Conservation (phyloP, 2,888 invertebrate genomes). For the Xanthia icteritia region DNA sequence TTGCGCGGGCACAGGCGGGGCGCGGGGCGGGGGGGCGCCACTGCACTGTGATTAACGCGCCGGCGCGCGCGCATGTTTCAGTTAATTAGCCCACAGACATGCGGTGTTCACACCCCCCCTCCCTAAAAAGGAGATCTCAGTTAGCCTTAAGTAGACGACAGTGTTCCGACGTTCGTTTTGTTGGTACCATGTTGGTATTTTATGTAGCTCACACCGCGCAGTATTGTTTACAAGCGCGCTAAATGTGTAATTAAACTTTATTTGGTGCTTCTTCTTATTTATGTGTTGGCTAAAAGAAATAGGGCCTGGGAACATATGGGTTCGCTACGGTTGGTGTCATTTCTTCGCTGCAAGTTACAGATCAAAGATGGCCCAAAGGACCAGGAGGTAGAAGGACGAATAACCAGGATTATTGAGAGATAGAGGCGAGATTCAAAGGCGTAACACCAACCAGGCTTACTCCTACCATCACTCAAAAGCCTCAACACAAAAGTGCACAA, state of each 20-base stretch:
- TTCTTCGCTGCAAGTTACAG: neutral
- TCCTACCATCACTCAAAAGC: neutral
- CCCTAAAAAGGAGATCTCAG: constrained; percentile 87
- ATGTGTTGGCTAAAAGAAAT: constrained; percentile 11
- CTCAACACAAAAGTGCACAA: constrained; percentile 30
- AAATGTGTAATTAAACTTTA: constrained; percentile 66
- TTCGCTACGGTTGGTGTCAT: neutral
- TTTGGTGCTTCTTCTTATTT: constrained; percentile 53
- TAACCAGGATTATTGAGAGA: neutral
- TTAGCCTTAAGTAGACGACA: constrained; percentile 81
- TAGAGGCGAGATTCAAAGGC: too few species aligned
- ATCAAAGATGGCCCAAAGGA: neutral
- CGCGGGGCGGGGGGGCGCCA: constrained; percentile 70
- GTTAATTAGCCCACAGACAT: constrained; percentile 87
- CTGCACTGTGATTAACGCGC: constrained; percentile 81
- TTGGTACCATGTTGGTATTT: constrained; percentile 70
- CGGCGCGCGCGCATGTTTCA: constrained; percentile 86
- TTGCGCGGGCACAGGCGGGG: constrained; percentile 63
- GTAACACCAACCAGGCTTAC: constrained; percentile 3
- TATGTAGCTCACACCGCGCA: constrained; percentile 67
- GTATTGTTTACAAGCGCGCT: constrained; percentile 68
- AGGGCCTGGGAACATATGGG: neutral
- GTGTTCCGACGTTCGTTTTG: constrained; percentile 76
- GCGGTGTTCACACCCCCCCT: constrained; percentile 83
- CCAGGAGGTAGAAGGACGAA: neutral